Evolutionary conservation across 2,113 vertebrate genomes (phyloP), one percentile per base, ranked within the genome.

Genomic region (Urocynchramus pylzowi): DNA sequence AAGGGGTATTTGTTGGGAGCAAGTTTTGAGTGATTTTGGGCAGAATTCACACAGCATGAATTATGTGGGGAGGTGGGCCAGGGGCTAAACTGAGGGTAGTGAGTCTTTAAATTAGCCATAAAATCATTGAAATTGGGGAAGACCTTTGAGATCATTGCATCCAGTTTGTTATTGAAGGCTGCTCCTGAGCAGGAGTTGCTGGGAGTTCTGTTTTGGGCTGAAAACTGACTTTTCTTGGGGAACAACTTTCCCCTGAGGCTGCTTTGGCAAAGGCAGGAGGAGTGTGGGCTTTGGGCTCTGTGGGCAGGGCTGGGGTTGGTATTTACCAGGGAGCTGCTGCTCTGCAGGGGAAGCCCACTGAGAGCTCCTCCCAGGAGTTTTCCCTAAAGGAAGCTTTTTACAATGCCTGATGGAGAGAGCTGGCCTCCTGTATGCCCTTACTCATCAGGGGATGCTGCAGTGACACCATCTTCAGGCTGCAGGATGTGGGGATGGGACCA

Each of bases 41-140:
- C 20, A 84, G 44, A 52, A 71, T n/a, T 79, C 47, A 10, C 16
- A 0, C 8, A 9, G 3, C 39, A 3, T 44, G 20, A 27, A 9
- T 44, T 5, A 0, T 4, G 0, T 1, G 20, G 27, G 27, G 19
- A 14, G 5, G 17, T 47, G 31, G 14, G 18, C 7, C 30, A 42
- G 42, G 30, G 54, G 42, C 28, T 57, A 5, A 59, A 47, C 11
- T 44, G 26, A 54, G 87, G 54, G 17, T 9, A 14, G 18, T 2
- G 13, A 41, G 6, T 27, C 28, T 44, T 19, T 31, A 31, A 57
- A 28, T 54, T 1, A 28, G 10, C 4, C 22, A 31, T 5, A 5
- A 15, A 41, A 41, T 15, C 15, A 20, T 3, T 37, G 4, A 24
- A 9, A 22, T 2, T 77, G 80, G 64, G 50, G 27, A 63, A 56